These are phyloP conservation scores for Hepsetus odoe DNA, from an alignment of 2,113 vertebrate species.

Conservation along the genomic window DNA sequence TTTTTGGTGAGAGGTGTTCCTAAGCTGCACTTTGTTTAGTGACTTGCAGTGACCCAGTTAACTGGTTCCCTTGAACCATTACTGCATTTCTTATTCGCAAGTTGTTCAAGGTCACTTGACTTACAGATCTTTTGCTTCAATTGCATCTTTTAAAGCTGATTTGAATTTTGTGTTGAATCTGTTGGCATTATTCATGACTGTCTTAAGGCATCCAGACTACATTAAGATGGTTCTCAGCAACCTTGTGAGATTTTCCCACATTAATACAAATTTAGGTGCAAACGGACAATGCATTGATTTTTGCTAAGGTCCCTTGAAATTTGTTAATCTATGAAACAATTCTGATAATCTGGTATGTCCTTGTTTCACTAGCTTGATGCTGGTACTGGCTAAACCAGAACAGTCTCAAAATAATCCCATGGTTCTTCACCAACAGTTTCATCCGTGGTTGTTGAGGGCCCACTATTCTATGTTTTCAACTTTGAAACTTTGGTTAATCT, in stretches of 20 bases:
- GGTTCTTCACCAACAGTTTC: no score
- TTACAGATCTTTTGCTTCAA: background rate
- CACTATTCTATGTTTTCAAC: no score
- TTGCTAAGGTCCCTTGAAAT: no score
- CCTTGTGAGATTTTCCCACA: background rate
- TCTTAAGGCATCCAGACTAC: background rate
- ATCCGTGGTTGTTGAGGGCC: no score
- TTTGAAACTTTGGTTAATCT: no score
- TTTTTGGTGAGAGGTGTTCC: background rate
- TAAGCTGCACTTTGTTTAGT: conserved; percentile 43
- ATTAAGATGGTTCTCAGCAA: background rate
- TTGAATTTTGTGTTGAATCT: background rate
- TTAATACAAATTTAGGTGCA: no score
- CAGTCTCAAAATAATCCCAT: no score
- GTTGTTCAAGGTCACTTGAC: conserved; percentile 7
- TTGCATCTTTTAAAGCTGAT: background rate
- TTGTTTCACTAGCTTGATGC: no score
- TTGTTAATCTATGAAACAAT: no score
- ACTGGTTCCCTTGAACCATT: background rate
- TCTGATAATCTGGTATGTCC: no score
- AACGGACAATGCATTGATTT: no score
- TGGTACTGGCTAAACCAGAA: no score
- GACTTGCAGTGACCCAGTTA: conserved; percentile 30
- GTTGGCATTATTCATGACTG: background rate
- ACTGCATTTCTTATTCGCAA: conserved; percentile 4